phyloP scores from a whole-genome alignment of 2,888 invertebrate species.

The Andricus quercusramuli region DNA sequence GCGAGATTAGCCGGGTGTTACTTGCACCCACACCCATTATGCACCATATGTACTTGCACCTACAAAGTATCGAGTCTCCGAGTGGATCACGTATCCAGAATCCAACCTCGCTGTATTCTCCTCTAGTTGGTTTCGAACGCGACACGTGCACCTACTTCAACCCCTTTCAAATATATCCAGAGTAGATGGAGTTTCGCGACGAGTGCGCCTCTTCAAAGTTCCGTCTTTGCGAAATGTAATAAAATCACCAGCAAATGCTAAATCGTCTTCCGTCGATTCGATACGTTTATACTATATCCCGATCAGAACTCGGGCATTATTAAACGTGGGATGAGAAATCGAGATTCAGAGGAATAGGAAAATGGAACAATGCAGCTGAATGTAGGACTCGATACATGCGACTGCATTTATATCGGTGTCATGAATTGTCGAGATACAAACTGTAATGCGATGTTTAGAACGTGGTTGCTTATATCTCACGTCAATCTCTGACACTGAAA shows the following conservation, averaged over 20 bases:
- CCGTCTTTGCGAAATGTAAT: slow-evolving; percentile 17
- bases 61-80: slow-evolving; percentile 30
- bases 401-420: slow-evolving; percentile 25
- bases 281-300: no score
- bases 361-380: slow-evolving; percentile 36
- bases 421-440: slow-evolving; percentile 38
- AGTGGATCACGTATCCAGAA: slow-evolving; percentile 34
- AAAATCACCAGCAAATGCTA: neutral
- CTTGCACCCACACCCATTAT: slow-evolving; percentile 23
- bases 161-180: slow-evolving; percentile 6
- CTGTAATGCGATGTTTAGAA: slow-evolving; percentile 33
- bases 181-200: neutral
- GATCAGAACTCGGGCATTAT: slow-evolving; percentile 6
- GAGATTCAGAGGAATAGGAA: slow-evolving; percentile 21
- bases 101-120: neutral
- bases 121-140: slow-evolving; percentile 10
- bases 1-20: slow-evolving; percentile 46
- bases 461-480: slow-evolving; percentile 36
- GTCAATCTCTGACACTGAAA: slow-evolving; percentile 38
- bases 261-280: neutral
- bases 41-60: slow-evolving; percentile 30
- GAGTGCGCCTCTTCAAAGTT: slow-evolving; percentile 8
- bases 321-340: slow-evolving; percentile 13
- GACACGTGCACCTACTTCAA: slow-evolving; percentile 38
- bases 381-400: slow-evolving; percentile 22